phyloP scores from a whole-genome alignment of 2,113 vertebrate species.

The Corvus moneduloides region DNA sequence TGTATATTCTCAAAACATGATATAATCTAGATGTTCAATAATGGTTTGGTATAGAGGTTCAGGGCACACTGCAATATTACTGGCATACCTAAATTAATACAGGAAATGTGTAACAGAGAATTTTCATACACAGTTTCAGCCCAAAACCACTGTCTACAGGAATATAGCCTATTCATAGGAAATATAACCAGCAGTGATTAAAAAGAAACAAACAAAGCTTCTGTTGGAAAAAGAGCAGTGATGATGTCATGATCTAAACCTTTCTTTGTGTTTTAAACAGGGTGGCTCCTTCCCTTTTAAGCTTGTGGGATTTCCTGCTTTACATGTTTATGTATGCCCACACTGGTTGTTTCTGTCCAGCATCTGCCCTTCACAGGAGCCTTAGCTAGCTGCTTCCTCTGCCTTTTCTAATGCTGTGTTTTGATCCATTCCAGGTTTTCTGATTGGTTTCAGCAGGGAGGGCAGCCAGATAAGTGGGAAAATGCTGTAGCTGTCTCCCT shows the following conservation, averaged over 20 bases:
- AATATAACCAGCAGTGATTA: not conserved
- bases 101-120: not conserved
- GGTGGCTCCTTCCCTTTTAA: slow-evolving; percentile 49
- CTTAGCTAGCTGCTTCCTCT: not conserved
- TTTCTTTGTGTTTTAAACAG: slow-evolving; percentile 53
- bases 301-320: slow-evolving; percentile 54
- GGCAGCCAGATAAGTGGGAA: not conserved
- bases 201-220: not conserved
- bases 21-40: not conserved
- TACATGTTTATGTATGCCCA: not conserved
- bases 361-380: not conserved
- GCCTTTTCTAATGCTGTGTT: not conserved
- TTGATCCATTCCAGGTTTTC: not conserved
- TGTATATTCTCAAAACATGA: not conserved
- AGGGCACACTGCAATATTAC: not conserved
- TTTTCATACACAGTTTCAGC: not conserved
- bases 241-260: slow-evolving; percentile 10
- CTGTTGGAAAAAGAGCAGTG: not conserved
- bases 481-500: not conserved
- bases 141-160: not conserved
- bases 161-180: not conserved
- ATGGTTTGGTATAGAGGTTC: not conserved
- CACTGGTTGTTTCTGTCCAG: not conserved
- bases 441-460: not conserved
- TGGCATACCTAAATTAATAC: not conserved